Base-by-base conservation (phyloP, 2,888 invertebrate species). In the Pandemis heparana region DNA sequence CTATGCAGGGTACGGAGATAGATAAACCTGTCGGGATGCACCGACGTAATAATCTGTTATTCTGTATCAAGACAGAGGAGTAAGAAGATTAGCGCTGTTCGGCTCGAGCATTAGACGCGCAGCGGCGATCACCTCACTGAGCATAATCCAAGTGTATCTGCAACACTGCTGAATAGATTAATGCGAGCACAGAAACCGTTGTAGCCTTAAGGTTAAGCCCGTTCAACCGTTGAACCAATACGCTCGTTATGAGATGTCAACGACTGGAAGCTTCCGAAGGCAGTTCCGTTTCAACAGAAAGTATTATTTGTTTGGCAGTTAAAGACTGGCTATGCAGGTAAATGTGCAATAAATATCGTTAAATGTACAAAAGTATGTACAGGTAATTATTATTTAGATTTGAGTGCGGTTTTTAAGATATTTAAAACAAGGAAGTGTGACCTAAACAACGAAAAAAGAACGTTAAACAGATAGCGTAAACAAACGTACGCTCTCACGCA, bases 11-110 rank as follows among this genome's bases (percentile, higher is more conserved):
- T 84, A 53, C 53, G 53, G 85, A 84, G 85, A 81, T 80, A 83
- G 86, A 85, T 89, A 88, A 41, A 89, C 88, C 88, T 86, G 80
- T 77, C 80, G 81, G 82, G 85, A 85, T 88, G 88, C 88, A 87
- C 80, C 82, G 81, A 81, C 84, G 82, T 88, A 86, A 86, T 85
- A 85, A 83, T 85, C 83, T 84, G 85, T 86, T 86, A 85, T 84
- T 82, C 86, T 77, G 83, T 85, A 86, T 84, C 85, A 83, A 75
- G 84, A 78, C 82, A 78, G 77, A 79, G 80, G 78, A 79, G 81
- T 87, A 86, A 84, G 85, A 82, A 86, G 89, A 89, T 90, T 89
- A 88, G 82, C 85, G 82, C 85, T 83, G 81, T 56, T 79, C 80
- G 80, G 79, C 81, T 80, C 78, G 76, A 77, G 79, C 81, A 79